Evolutionary conservation across 2,888 invertebrate species (phyloP).

Genomic region (Melieria picta): DNA sequence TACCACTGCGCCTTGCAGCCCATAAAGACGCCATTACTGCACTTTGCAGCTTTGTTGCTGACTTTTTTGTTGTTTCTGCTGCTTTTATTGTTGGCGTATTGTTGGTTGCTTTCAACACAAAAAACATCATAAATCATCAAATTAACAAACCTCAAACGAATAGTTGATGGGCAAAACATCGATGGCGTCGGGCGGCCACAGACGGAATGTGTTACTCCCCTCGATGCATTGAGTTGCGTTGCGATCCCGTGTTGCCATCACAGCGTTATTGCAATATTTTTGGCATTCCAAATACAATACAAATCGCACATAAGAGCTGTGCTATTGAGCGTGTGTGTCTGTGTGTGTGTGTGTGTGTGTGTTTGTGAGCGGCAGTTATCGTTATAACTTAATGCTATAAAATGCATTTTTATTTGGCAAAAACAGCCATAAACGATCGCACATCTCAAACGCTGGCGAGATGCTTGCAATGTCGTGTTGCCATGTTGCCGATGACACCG

Average conservation of each 20-base stretch:
- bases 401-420: no score
- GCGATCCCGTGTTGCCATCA: not conserved
- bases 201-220: not conserved
- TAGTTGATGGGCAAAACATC: conserved; percentile 36
- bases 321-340: no score
- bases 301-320: no score
- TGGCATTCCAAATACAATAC: not conserved
- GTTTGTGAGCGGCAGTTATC: no score
- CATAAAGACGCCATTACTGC: not conserved
- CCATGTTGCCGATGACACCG: no score
- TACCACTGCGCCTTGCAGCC: not conserved
- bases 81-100: not conserved
- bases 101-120: conserved; percentile 1
- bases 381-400: no score
- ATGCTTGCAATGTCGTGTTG: no score
- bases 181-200: not conserved
- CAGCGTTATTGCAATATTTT: not conserved
- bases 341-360: no score
- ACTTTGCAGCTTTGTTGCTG: conserved; percentile 4
- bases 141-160: conserved; percentile 49
- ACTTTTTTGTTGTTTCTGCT: not conserved
- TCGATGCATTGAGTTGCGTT: not conserved
- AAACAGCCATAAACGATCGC: no score
- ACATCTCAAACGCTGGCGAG: no score
- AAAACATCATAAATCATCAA: conserved; percentile 45